phyloP scores from a whole-genome alignment of 2,113 vertebrate genomes.

The Macrotus californicus region DNA sequence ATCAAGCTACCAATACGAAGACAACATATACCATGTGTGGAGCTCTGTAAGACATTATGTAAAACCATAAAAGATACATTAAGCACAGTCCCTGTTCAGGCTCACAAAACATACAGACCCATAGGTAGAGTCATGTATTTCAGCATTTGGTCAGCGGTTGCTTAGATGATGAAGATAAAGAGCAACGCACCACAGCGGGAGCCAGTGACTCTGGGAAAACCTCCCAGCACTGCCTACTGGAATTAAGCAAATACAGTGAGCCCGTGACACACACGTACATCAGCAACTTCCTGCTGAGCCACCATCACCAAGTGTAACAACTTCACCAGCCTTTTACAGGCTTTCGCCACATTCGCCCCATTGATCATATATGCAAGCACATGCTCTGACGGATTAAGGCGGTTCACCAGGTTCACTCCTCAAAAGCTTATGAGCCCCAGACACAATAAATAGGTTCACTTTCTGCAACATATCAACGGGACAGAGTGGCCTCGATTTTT shows the following conservation, averaged over 20 bases:
- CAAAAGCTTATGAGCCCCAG: background rate
- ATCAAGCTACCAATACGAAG: slow-evolving; percentile 27
- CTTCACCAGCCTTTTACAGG: background rate
- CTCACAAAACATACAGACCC: background rate
- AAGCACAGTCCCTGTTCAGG: background rate
- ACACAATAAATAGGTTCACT: background rate
- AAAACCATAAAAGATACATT: background rate
- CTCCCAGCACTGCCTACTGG: background rate
- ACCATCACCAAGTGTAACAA: background rate
- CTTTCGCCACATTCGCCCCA: background rate
- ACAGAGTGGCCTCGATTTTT: background rate
- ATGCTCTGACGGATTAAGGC: background rate
- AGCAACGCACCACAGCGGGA: background rate
- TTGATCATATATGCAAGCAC: background rate
- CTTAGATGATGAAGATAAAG: background rate
- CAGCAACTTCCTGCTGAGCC: background rate
- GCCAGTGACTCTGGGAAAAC: background rate
- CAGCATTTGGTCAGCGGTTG: background rate
- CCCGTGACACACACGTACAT: background rate
- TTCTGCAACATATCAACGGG: slow-evolving; percentile 18
- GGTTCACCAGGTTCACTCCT: background rate
- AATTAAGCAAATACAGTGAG: background rate
- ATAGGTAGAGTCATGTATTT: background rate
- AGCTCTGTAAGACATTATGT: background rate
- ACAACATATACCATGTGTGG: background rate